Conservation (phyloP, 2,113 vertebrate genomes). For the Gadus macrocephalus region DNA sequence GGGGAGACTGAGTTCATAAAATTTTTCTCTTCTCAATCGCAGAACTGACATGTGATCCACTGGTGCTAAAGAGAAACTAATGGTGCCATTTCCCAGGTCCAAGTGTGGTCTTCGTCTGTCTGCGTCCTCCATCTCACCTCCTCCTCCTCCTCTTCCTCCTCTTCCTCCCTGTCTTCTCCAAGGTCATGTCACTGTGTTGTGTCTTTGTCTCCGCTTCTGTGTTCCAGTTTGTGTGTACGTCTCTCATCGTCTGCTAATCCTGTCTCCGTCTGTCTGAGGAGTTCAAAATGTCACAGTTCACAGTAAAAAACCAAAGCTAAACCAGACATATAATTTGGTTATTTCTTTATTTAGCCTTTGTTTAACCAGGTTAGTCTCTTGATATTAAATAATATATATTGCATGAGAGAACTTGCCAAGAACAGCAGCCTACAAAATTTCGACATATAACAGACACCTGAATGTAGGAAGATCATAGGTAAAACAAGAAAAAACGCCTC, state of each 20-base stretch:
- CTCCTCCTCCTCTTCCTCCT: conserved; percentile 50
- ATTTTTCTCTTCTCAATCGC: conserved; percentile 82
- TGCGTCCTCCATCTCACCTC: conserved; percentile 65
- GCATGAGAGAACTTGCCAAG: too few species aligned
- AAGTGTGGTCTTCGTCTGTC: conserved; percentile 39
- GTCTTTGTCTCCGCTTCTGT: not conserved
- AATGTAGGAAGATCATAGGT: too few species aligned
- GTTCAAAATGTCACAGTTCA: too few species aligned
- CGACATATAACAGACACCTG: too few species aligned
- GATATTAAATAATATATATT: too few species aligned
- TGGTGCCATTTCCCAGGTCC: conserved; percentile 63
- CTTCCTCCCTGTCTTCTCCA: conserved; percentile 42
- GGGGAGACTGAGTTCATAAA: conserved; percentile 63
- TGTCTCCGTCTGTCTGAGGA: conserved; percentile 24
- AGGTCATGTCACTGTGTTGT: conserved; percentile 14
- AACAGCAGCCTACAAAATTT: too few species aligned
- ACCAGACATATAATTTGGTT: too few species aligned
- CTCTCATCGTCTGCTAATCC: conserved; percentile 22
- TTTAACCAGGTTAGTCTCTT: too few species aligned
- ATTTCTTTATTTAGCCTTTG: too few species aligned
- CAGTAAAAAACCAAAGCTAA: too few species aligned
- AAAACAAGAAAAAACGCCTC: too few species aligned
- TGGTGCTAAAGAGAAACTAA: conserved; percentile 76
- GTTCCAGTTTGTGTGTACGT: conserved; percentile 42
- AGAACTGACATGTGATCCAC: conserved; percentile 76